Evolutionary conservation across 2,888 invertebrate species (phyloP).

Genomic region (Cynaeus angustus): DNA sequence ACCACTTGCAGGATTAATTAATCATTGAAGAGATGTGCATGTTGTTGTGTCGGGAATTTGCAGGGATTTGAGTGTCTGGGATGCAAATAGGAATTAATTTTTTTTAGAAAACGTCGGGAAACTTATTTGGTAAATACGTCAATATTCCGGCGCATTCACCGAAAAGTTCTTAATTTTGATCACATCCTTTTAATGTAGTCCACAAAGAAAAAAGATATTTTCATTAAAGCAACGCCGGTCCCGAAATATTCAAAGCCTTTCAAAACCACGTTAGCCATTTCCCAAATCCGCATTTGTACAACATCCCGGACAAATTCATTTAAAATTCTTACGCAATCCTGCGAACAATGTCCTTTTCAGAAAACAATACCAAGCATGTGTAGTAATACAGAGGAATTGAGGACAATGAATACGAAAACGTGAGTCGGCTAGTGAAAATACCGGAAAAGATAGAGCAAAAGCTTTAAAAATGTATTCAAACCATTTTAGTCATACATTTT

Average conservation of each 20-base stretch:
- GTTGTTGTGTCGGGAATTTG: not conserved
- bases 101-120: too few species aligned
- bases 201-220: too few species aligned
- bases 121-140: too few species aligned
- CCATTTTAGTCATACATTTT: conserved; percentile 29
- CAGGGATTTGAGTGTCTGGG: not conserved
- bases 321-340: conserved; percentile 13
- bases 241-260: too few species aligned
- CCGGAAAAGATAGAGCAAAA: not conserved
- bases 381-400: conserved; percentile 29
- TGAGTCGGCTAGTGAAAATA: not conserved
- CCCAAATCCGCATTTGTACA: not conserved
- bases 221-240: too few species aligned
- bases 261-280: not conserved
- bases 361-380: conserved; percentile 30
- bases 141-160: too few species aligned
- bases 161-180: too few species aligned
- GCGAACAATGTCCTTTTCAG: conserved; percentile 12
- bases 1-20: conserved; percentile 38
- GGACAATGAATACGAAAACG: conserved; percentile 38
- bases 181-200: too few species aligned
- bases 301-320: conserved; percentile 7
- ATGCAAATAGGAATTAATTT: too few species aligned
- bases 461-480: conserved; percentile 35
- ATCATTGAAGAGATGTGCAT: conserved; percentile 16